phyloP scores from a whole-genome alignment of 2,888 invertebrate genomes.

The Penaeus monodon region DNA sequence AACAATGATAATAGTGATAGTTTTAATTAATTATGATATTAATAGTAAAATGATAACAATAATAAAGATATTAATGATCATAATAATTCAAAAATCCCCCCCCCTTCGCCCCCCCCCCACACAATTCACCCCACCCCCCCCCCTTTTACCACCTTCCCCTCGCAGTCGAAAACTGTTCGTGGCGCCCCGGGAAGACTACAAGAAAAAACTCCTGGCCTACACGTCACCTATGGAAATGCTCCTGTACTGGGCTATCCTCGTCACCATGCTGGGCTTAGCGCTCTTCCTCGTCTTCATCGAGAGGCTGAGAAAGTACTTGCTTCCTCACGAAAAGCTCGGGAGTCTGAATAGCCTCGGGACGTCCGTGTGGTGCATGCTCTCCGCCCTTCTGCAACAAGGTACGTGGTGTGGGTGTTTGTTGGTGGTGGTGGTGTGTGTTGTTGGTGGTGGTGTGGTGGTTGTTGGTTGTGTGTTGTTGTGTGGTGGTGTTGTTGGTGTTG shows the following conservation, averaged over 20 bases:
- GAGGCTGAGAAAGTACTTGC: background rate
- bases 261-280: slow-evolving; percentile 30
- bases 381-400: slow-evolving; percentile 60
- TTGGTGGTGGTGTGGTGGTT: no score
- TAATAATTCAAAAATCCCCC: no score
- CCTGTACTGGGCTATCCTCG: slow-evolving; percentile 43
- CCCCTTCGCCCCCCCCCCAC: no score
- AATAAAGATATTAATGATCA: no score
- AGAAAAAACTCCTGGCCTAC: slow-evolving; percentile 59
- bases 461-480: no score
- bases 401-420: background rate
- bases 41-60: no score
- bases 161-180: slow-evolving; percentile 59
- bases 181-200: slow-evolving; percentile 46
- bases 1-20: no score
- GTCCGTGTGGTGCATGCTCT: slow-evolving; percentile 49
- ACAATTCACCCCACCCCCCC: no score
- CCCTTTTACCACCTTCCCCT: background rate
- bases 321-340: slow-evolving; percentile 10
- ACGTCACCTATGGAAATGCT: slow-evolving; percentile 49
- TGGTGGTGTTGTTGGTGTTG: no score
- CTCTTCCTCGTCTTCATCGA: slow-evolving; percentile 24
- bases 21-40: no score
- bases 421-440: no score
- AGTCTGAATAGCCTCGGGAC: background rate